phyloP scores from a whole-genome alignment of 1,140 invertebrate genomes.

The Dolichoris vasculosae region DNA sequence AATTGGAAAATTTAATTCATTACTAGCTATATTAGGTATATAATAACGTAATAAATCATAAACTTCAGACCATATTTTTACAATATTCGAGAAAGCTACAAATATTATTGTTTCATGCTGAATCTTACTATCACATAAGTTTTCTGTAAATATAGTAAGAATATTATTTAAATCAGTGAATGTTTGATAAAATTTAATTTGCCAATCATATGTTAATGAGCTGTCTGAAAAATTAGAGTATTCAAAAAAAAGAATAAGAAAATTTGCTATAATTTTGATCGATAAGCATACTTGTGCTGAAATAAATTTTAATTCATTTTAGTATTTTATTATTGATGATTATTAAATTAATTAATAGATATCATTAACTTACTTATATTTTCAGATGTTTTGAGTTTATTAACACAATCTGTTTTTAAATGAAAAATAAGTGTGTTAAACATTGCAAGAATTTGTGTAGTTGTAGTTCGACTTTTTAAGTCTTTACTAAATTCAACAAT shows the following conservation, averaged over 20 bases:
- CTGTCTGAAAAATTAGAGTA: conserved; percentile 37
- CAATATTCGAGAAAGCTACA: conserved; percentile 7
- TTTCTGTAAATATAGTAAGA: conserved; percentile 28
- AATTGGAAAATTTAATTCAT: conserved; percentile 37
- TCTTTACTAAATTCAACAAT: conserved; percentile 34
- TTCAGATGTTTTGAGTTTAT: background rate
- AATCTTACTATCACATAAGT: background rate
- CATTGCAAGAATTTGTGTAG: conserved; percentile 41
- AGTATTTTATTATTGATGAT: background rate
- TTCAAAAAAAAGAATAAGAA: conserved; percentile 39
- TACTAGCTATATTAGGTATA: background rate
- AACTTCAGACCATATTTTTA: conserved; percentile 43
- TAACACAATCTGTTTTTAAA: conserved; percentile 48
- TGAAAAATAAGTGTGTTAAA: conserved; percentile 43
- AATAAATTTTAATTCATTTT: conserved; percentile 27
- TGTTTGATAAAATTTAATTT: conserved; percentile 38
- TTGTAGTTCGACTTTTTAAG: conserved; percentile 42
- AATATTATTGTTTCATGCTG: background rate
- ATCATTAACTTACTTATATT: conserved; percentile 23
- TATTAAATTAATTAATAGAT: background rate
- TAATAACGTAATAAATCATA: conserved; percentile 45
- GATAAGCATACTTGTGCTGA: conserved; percentile 5
- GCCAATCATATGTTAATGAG: conserved; percentile 35
- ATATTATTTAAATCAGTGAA: conserved; percentile 25
- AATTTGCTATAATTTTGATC: conserved; percentile 19